Conservation (phyloP, 2,797 vertebrate genomes). For the Pogonophryne albipinna region DNA sequence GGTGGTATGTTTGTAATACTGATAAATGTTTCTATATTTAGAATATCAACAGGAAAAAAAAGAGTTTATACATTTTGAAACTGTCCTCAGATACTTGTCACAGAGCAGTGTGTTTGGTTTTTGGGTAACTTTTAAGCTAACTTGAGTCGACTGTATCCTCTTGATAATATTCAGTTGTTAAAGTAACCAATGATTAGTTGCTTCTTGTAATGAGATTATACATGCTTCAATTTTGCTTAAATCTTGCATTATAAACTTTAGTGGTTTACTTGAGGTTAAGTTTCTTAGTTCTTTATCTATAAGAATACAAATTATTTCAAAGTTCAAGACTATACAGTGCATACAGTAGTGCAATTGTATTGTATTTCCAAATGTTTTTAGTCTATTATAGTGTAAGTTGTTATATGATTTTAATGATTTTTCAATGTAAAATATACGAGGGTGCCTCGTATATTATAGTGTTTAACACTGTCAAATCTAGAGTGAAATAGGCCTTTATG, state of each 20-base stretch:
- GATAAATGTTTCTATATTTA: slow-evolving; percentile 92
- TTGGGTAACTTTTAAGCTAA: slow-evolving; percentile 83
- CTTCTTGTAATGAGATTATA: slow-evolving; percentile 85
- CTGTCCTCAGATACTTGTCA: slow-evolving; percentile 83
- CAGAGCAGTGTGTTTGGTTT: slow-evolving; percentile 85
- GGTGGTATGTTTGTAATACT: slow-evolving; percentile 88
- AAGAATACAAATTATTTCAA: slow-evolving; percentile 82
- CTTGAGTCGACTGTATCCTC: slow-evolving; percentile 83
- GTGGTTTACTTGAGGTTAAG: slow-evolving; percentile 85
- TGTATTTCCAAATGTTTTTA: slow-evolving; percentile 87
- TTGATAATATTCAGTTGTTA: slow-evolving; percentile 81
- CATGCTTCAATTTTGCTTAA: slow-evolving; percentile 82
- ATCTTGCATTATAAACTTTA: slow-evolving; percentile 83
- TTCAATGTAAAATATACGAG: slow-evolving; percentile 76
- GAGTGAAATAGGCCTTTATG: slow-evolving; percentile 79
- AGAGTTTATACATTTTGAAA: slow-evolving; percentile 87
- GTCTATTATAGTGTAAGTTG: slow-evolving; percentile 83
- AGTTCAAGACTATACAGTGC: slow-evolving; percentile 80
- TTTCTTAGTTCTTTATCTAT: slow-evolving; percentile 87
- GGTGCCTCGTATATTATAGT: too few relatives aligned
- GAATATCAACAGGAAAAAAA: slow-evolving; percentile 81
- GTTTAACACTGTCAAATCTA: slow-evolving; percentile 82
- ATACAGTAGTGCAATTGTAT: slow-evolving; percentile 79
- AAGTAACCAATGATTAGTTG: slow-evolving; percentile 85
- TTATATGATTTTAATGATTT: slow-evolving; percentile 74